Evolutionary conservation across 2,797 vertebrate species (phyloP).

Genomic region (Clamator glandarius): DNA sequence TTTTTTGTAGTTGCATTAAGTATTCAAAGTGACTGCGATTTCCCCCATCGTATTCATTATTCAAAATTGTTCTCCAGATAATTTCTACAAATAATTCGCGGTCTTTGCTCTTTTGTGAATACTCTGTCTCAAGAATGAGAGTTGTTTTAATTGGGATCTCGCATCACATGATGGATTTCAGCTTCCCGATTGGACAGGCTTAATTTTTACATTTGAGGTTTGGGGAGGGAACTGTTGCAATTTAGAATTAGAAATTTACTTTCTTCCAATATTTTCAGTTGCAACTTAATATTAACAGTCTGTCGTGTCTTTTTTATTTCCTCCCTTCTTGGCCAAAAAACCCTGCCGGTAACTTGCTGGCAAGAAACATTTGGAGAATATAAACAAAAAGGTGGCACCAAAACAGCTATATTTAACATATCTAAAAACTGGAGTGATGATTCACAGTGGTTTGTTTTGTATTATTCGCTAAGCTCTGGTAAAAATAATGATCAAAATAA

Average conservation of each 20-base stretch:
- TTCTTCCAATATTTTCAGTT: constrained; percentile 1
- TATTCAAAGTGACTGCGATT: constrained; percentile 31
- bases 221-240: constrained; percentile 13
- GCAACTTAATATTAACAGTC: not conserved
- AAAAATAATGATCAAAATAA: constrained; percentile 58
- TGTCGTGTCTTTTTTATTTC: not conserved
- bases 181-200: constrained; percentile 22
- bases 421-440: constrained; percentile 46
- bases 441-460: constrained; percentile 46
- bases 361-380: constrained; percentile 40
- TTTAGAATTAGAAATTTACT: constrained; percentile 34
- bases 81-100: constrained; percentile 49
- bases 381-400: constrained; percentile 61
- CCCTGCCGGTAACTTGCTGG: constrained; percentile 50
- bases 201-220: constrained; percentile 23
- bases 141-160: constrained; percentile 55
- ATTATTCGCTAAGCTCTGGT: constrained; percentile 14
- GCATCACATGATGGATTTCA: constrained; percentile 1
- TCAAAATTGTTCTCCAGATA: constrained; percentile 63
- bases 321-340: constrained; percentile 17
- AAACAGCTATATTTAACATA: constrained; percentile 52
- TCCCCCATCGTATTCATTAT: constrained; percentile 43
- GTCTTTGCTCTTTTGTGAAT: constrained; percentile 53
- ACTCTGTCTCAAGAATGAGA: not conserved
- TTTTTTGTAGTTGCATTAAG: constrained; percentile 19